Conservation (phyloP, 1,140 invertebrate genomes). For the Leptopilina boulardi region DNA sequence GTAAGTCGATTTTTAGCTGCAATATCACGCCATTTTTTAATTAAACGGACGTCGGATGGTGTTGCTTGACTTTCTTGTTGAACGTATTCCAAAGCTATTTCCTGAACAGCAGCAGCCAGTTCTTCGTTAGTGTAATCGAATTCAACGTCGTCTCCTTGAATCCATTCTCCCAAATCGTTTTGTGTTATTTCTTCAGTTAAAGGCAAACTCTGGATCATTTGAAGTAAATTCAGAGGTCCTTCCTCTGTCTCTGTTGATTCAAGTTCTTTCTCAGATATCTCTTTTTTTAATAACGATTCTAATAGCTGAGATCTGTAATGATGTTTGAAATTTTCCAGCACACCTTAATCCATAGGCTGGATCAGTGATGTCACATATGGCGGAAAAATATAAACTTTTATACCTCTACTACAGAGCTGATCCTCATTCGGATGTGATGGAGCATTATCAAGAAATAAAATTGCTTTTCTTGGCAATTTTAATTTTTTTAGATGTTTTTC, state of each 20-base stretch:
- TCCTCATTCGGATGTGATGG: not conserved
- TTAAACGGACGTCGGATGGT: not conserved
- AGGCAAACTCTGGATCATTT: too few species aligned
- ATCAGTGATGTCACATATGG: not conserved
- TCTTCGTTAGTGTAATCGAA: too few species aligned
- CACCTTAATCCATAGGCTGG: conserved; percentile 28
- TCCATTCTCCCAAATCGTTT: not conserved
- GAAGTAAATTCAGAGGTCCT: too few species aligned
- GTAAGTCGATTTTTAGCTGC: not conserved
- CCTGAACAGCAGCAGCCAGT: not conserved
- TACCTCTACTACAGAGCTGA: not conserved
- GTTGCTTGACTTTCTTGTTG: not conserved
- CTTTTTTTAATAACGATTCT: not conserved
- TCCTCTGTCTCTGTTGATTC: too few species aligned
- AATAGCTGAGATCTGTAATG: not conserved
- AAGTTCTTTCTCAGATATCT: not conserved
- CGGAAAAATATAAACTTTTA: not conserved
- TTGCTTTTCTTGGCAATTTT: conserved; percentile 39
- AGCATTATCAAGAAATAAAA: conserved; percentile 43
- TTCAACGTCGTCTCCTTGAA: not conserved
- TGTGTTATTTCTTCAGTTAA: too few species aligned
- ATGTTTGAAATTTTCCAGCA: conserved; percentile 21
- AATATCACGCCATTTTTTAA: not conserved
- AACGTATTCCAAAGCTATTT: not conserved
- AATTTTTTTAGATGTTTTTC: conserved; percentile 30